These are phyloP conservation scores for Halichondria panicea DNA, from an alignment of 37 sponge, comb jelly and placozoan genomes.

Conservation along the genomic window DNA sequence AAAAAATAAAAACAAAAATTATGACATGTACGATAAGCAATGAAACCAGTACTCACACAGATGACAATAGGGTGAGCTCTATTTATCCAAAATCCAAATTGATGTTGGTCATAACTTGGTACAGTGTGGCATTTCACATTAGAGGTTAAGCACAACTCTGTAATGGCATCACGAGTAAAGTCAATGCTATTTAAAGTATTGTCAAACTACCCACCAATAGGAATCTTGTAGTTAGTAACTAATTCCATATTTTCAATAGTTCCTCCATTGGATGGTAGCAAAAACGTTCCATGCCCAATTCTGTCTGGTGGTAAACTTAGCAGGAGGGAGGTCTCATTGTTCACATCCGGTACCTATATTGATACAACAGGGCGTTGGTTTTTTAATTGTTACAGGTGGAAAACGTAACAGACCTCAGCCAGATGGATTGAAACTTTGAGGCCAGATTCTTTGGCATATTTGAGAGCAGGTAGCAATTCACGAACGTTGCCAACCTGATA, in stretches of 20 bases:
- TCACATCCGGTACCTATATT: constrained; percentile 20
- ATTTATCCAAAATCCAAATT: constrained; percentile 57
- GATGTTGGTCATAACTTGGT: constrained; percentile 60
- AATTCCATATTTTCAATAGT: constrained; percentile 31
- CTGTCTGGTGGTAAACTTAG: constrained; percentile 58
- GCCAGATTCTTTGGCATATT: constrained; percentile 53
- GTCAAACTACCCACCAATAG: constrained; percentile 50
- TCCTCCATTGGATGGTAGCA: constrained; percentile 59
- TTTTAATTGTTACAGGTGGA: neutral
- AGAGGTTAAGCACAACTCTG: constrained; percentile 83
- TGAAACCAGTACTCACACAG: constrained; percentile 61
- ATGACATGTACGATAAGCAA: neutral
- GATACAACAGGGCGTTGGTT: neutral
- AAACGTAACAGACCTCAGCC: constrained; percentile 63
- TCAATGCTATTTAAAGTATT: neutral
- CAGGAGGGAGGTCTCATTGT: constrained; percentile 47
- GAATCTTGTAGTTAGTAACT: constrained; percentile 52
- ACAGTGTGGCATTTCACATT: constrained; percentile 81
- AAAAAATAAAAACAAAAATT: neutral
- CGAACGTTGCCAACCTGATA: constrained; percentile 36
- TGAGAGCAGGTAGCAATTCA: constrained; percentile 54
- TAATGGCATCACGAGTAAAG: neutral
- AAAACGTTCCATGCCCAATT: constrained; percentile 81
- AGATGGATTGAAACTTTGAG: constrained; percentile 70
- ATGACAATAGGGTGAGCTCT: constrained; percentile 52